These are phyloP conservation scores for Agelaius tricolor DNA, from an alignment of 2,113 vertebrate species.

Conservation along the genomic window DNA sequence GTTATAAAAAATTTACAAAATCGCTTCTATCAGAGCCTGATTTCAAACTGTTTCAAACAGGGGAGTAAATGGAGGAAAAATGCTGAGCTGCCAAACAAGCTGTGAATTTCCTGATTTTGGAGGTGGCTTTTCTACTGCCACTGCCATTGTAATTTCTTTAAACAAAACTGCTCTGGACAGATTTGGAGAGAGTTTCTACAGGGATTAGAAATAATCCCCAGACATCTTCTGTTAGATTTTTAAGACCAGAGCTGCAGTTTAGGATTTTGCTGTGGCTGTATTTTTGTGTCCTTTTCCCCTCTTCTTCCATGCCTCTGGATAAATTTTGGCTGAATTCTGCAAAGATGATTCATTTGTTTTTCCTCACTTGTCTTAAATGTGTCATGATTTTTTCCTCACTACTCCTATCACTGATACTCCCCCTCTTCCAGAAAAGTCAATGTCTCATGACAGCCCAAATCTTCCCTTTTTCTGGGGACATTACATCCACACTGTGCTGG, in stretches of 20 bases:
- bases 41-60: not conserved
- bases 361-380: not conserved
- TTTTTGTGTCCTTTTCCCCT: not conserved
- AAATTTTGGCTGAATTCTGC: not conserved
- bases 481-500: accelerated
- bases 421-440: not conserved
- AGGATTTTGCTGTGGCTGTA: not conserved
- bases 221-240: not conserved
- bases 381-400: not conserved
- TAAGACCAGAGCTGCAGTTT: not conserved
- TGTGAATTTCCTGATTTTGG: not conserved
- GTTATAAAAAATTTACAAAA: not conserved
- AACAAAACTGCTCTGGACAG: not conserved
- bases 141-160: not conserved
- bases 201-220: not conserved
- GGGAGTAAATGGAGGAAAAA: not conserved
- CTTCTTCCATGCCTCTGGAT: not conserved
- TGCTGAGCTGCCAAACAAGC: not conserved
- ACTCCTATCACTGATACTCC: not conserved
- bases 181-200: not conserved
- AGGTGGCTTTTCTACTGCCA: not conserved
- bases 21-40: not conserved
- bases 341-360: not conserved
- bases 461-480: not conserved
- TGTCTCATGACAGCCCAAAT: not conserved